Evolutionary conservation across 2,113 vertebrate species (phyloP), one percentile per base, ranked within the genome.

Genomic region (Indicator maculatus): DNA sequence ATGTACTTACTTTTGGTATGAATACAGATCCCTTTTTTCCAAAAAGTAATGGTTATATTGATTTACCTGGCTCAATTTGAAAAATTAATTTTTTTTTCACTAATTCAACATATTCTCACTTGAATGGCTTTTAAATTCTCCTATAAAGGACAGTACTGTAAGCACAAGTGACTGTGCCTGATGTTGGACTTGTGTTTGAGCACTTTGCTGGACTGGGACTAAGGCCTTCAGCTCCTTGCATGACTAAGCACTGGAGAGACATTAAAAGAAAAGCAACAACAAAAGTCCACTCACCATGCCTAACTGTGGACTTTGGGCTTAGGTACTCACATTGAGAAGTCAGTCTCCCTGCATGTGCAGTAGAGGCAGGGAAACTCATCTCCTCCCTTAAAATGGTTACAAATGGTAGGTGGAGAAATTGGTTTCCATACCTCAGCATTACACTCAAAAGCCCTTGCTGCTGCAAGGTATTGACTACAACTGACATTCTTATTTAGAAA

Each of bases 271-370:
- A 67, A 86, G 24, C 41, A 84, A 56, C 30, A 60, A 33, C 6
- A 83, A 15, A 45, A n/a, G 41, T 44, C 36, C 28, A 12, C 31
- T 72, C 58, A 24, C 28, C 26, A 5, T 0, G 1, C 53, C 61
- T 28, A 59, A 33, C 12, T 60, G n/a, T 26, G 39, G 28, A 17
- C 38, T 89, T 38, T 14, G n/a, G 69, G 20, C 86, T 38, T 17
- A 38, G 27, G 27, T 44, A 69, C 56, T 81, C 16, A 1, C 0
- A 0, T 3, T 11, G n/a, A 65, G 59, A 24, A 73, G 47, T 39
- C 16, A 47, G 36, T 38, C 52, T 64, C 83, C 31, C 33, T 24
- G 4, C 5, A 3, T 10, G 14, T 12, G 83, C 45, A 75, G 20
- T 5, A 26, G n/a, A 8, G 66, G 28, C 50, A 74, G 30, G 36